A percentile compares a stretch with the other conserved stretches of the same genome.
These are phyloP conservation scores for Xylota segnis DNA, from an alignment of 2,888 invertebrate species.

Conservation along the genomic window DNA sequence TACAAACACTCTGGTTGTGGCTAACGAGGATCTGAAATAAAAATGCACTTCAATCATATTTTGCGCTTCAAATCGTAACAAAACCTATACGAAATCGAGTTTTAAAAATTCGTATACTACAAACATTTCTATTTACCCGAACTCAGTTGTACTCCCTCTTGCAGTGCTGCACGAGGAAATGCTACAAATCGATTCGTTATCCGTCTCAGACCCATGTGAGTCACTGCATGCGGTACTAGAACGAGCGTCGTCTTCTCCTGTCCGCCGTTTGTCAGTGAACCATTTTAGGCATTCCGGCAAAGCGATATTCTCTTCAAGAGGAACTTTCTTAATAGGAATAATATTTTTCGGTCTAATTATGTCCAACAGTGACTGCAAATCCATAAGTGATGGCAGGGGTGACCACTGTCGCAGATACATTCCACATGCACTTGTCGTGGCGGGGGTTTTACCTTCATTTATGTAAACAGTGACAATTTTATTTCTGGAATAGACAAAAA, in stretches of 20 bases:
- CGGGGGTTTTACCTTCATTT: constrained; percentile 16
- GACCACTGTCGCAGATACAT: constrained; percentile 61
- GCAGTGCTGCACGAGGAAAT: neutral
- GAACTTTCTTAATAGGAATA: constrained; percentile 35
- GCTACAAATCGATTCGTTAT: constrained; percentile 22
- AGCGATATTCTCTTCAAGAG: neutral
- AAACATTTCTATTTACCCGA: neutral
- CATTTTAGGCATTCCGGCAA: constrained; percentile 38
- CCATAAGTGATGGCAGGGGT: constrained; percentile 58
- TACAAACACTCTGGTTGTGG: constrained; percentile 4
- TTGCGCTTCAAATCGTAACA: neutral
- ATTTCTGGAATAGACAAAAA: constrained; percentile 18
- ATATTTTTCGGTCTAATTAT: constrained; percentile 48
- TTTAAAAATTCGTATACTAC: neutral
- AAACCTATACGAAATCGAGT: too few relatives aligned
- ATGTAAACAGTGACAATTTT: constrained; percentile 44
- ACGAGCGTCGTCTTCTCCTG: neutral
- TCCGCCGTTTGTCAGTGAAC: constrained; percentile 5
- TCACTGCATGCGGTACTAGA: constrained; percentile 9
- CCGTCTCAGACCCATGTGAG: constrained; percentile 3
- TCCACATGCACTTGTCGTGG: constrained; percentile 19
- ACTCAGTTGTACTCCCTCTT: neutral
- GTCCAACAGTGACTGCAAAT: constrained; percentile 50
- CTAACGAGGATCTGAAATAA: constrained; percentile 9
- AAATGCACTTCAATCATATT: neutral